Evolutionary conservation across 2,888 invertebrate species (phyloP), one percentile per base, ranked within the genome.

Genomic region (Parelbella ahira): DNA sequence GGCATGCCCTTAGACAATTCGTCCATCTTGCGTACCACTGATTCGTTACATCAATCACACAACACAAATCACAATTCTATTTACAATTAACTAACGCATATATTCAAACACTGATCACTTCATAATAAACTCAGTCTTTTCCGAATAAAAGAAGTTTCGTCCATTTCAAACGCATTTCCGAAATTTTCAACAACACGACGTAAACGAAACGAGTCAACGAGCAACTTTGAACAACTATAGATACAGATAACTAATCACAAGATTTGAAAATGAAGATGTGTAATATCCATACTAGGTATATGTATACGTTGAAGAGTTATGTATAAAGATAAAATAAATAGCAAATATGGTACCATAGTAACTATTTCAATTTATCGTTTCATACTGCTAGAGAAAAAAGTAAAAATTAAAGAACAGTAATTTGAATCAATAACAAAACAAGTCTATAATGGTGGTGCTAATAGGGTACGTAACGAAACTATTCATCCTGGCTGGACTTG

Each of bases 1-100:
- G 86, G 83, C 84, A 86, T 86, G 79, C 84, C 84, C 84, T 76
- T 84, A 84, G 78, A 86, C 86, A 84, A 80, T 87, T 87, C 86
- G 86, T 87, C 86, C 86, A 87, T 87, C 84, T 87, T 87, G 86
- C 82, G 70, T 75, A 75, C 79, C 82, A 83, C 79, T 74, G 71
- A 75, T 79, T 80, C 76, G 82, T 82, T 84, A 83, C 76, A 86
- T 84, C 81, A 84, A 82, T 78, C 82, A 81, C 78, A 67, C 73
- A 79, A 54, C 53, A 57, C 50, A 49, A 74, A 67, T 69, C 71
- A 78, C 74, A 68, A 73, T 75, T 74, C 74, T 63, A 71, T 63
- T 68, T 62, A 64, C 54, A 69, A 58, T 57, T 62, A 68, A 56
- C 49, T 62, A 60, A 59, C 49, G 62, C 51, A 65, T 68, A 68